Base-by-base conservation (phyloP, 1,140 invertebrate species). In the Pogonomyrmex californicus region DNA sequence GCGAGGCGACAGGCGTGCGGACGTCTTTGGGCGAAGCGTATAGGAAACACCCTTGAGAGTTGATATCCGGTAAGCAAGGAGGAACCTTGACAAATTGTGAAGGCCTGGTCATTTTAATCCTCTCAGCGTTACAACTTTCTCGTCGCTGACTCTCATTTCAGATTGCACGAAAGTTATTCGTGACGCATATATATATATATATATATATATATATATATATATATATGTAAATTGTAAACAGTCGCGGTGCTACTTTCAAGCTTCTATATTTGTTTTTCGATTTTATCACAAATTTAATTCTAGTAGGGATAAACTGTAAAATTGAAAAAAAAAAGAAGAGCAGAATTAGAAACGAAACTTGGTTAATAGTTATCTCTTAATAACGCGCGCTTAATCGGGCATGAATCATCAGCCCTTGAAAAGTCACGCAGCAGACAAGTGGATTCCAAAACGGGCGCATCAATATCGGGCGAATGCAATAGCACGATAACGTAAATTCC, bases 351-450 rank as follows among this genome's bases (percentile, higher is more conserved):
- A n/a, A 47, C 4, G 17, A 51, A 49, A 47, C 6, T 60, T 41
- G 12, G 7, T 47, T 14, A 41, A 10, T 44, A 56, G 17, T 14
- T 5, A 56, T 70, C 38, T 17, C 68, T 62, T 49, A 60, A 75
- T 83, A 83, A 75, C 12, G 41, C 6, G 51, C 47, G 38, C 30
- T 83, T n/a, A 58, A 81, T 81, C 49, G 23, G 23, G 9, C 1
- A 38, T 83, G 68, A 83, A 75, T 83, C 68, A 75, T 83, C 79
- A 78, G 75, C 73, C 47, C 82, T 78, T 85, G 71, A 78, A 85
- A 85, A 85, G 73, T 78, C 60, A 77, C 65, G 70, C 81, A 49
- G 71, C 44, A 49, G 71, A 85, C 82, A 65, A 60, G 73, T 78
- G 82, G 36, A 85, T 66, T 76, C 36, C 58, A 78, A 65, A 78